Base-by-base conservation (phyloP, 2,797 vertebrate genomes). In the Halcyon smyrnensis region DNA sequence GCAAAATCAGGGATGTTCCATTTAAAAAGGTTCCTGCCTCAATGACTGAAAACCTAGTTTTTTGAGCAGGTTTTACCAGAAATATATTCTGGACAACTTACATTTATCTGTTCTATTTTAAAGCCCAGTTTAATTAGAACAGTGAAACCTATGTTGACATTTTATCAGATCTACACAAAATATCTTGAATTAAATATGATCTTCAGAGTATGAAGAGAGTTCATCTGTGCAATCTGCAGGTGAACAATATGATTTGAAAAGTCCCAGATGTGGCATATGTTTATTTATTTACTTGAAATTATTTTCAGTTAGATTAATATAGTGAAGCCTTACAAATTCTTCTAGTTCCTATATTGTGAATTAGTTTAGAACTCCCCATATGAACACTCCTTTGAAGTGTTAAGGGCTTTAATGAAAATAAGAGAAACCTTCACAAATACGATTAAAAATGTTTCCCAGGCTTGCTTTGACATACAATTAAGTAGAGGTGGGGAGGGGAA, bases 171-270 rank as follows among this genome's bases (percentile, higher is more conserved):
- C 20, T 69, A 41, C 50, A 39, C 34, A 78, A 84, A 82, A 4
- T 71, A 62, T 84, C 74, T 65, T 91, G 32, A 96, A 95, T 94
- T 82, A 91, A 92, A 87, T 93, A 86, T 83, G 79, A 68, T 17
- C 60, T 95, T 79, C 28, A 16, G 67, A 84, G 30, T 56, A 91
- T 54, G 27, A 79, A 56, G 24, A 77, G 32, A 80, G 48, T 84
- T 94, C 62, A 85, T 48, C 69, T 93, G 54, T 53, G 19, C 57
- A 93, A 60, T 70, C 17, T 81, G 68, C 75, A 92, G 73, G 50
- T 95, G 45, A 65, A 80, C 24, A 60, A 28, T 32, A 43, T 16
- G 39, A 56, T 91, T 91, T 87, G 23, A 68, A 84, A 92, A 67
- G 37, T 71, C 39, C 25, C 32, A 81, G 64, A 75, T 65, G 30